Percentiles rank a stretch among this genome's conserved stretches.
Conservation (phyloP, 2,113 vertebrate species). For the Bufo gargarizans region DNA sequence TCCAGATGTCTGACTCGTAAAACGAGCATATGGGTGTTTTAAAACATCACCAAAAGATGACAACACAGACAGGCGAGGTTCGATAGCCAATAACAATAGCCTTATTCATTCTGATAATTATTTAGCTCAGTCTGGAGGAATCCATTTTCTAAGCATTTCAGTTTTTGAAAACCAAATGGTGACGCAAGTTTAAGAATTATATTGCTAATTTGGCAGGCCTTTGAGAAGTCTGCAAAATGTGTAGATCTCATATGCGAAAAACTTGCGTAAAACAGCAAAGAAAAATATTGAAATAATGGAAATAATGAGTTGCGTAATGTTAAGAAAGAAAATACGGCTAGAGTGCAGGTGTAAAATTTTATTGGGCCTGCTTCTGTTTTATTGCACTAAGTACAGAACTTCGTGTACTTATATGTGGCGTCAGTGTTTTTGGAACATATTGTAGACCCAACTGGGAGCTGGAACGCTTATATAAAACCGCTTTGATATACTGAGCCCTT, state of each 20-base stretch:
- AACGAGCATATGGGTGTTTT: not conserved
- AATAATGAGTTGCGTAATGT: slow-evolving; percentile 38
- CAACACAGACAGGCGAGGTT: not conserved
- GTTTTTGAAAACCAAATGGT: not conserved
- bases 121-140: not conserved
- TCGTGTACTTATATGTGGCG: slow-evolving; percentile 33
- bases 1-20: not conserved
- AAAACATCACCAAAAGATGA: not conserved
- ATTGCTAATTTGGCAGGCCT: slow-evolving; percentile 19
- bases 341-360: slow-evolving; percentile 52
- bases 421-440: slow-evolving; percentile 53
- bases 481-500: slow-evolving; percentile 18
- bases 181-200: not conserved
- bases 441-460: slow-evolving; percentile 39
- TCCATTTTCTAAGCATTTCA: not conserved
- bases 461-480: slow-evolving; percentile 42
- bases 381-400: slow-evolving; percentile 40
- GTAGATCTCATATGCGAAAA: slow-evolving; percentile 22
- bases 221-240: slow-evolving; percentile 20
- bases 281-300: slow-evolving; percentile 52
- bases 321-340: slow-evolving; percentile 45
- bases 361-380: slow-evolving; percentile 48
- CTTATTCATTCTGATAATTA: not conserved
- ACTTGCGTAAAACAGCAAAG: slow-evolving; percentile 33
- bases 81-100: not conserved